Conservation (phyloP, 2,113 vertebrate species). For the Lipophrys pholis region DNA sequence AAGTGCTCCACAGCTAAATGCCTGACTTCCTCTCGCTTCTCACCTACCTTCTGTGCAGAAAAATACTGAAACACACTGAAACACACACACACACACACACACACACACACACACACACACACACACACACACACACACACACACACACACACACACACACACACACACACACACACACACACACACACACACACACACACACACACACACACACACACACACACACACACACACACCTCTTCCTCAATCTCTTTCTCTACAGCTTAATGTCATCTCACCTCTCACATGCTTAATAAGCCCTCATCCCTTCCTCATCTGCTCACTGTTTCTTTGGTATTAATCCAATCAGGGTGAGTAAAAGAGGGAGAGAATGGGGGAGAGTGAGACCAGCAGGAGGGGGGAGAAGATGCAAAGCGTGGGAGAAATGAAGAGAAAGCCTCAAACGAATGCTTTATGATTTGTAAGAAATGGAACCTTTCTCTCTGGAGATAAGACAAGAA, state of each 20-base stretch:
- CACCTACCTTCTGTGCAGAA: constrained; percentile 50
- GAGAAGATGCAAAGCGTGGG: constrained; percentile 43
- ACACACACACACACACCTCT: constrained; percentile 26
- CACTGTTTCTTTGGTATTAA: constrained; percentile 72
- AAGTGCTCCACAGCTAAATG: constrained; percentile 79
- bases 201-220: constrained; percentile 18
- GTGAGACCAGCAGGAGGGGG: constrained; percentile 5
- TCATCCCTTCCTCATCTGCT: constrained; percentile 68
- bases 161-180: no score
- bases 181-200: background rate
- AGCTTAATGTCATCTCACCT: constrained; percentile 76
- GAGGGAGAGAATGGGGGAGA: constrained; percentile 29
- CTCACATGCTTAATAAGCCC: constrained; percentile 70
- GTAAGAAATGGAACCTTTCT: constrained; percentile 66
- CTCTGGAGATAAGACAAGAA: constrained; percentile 63
- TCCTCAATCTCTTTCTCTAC: constrained; percentile 48
- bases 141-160: constrained; percentile 24
- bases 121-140: constrained; percentile 3
- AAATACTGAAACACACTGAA: constrained; percentile 50
- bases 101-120: constrained; percentile 19
- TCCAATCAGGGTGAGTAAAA: constrained; percentile 64
- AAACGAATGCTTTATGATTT: constrained; percentile 72
- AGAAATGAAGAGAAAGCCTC: constrained; percentile 56
- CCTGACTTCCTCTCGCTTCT: constrained; percentile 74
- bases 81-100: constrained; percentile 12